Conservation (phyloP, 2,797 vertebrate genomes). For the Tenualosa thibaudeaui region DNA sequence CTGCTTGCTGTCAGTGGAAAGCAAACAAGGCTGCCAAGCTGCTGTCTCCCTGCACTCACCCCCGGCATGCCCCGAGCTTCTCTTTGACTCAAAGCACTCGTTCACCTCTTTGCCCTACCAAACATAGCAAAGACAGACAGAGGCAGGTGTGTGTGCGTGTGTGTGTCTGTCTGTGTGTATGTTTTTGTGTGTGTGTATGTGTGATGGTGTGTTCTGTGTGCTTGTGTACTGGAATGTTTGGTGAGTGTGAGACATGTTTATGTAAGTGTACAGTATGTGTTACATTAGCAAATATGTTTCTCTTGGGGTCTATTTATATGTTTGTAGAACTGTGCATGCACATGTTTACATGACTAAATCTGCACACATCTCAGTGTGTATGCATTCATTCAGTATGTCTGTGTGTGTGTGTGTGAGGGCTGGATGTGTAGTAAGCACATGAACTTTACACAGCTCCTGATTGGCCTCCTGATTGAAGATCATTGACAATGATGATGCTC, state of each 20-base stretch:
- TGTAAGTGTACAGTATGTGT: background rate
- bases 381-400: constrained; percentile 16
- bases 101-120: constrained; percentile 89
- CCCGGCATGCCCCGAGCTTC: constrained; percentile 91
- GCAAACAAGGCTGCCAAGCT: constrained; percentile 86
- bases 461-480: background rate
- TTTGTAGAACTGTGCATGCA: constrained; percentile 59
- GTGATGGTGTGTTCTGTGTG: constrained; percentile 12
- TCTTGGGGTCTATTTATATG: constrained; percentile 55
- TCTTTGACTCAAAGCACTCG: constrained; percentile 92
- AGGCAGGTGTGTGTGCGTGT: background rate
- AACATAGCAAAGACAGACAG: constrained; percentile 59
- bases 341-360: background rate
- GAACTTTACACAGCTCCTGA: background rate
- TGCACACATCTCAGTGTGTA: background rate
- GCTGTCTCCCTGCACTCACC: constrained; percentile 84
- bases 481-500: background rate
- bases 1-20: constrained; percentile 89
- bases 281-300: background rate
- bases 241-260: constrained; percentile 23
- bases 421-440: background rate
- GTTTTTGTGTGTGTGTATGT: background rate
- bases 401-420: constrained; percentile 43
- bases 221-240: constrained; percentile 29
- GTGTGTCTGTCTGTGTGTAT: constrained; percentile 19